These are phyloP conservation scores for Corythaixoides concolor DNA, from an alignment of 2,113 vertebrate species.

Conservation along the genomic window DNA sequence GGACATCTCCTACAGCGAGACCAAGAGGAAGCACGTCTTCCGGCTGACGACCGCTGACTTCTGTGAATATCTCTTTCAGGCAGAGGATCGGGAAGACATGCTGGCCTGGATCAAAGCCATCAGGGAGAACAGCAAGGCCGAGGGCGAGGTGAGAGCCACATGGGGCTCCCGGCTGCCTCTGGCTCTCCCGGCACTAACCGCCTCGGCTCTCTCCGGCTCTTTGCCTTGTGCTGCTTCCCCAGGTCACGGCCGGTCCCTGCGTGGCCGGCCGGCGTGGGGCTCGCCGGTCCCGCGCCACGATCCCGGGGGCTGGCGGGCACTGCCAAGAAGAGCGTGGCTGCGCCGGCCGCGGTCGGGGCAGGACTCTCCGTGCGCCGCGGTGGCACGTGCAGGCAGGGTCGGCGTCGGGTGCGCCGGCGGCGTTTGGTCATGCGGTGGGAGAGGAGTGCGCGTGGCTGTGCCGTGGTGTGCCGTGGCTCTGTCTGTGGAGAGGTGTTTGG, in stretches of 20 bases:
- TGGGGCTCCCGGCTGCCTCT: constrained; percentile 55
- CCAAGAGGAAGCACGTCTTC: constrained; percentile 95
- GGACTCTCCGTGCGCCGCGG: neutral
- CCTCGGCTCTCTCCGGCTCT: constrained; percentile 53
- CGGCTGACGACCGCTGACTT: constrained; percentile 98
- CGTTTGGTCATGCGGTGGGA: accelerated
- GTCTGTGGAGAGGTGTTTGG: neutral
- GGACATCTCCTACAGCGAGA: constrained; percentile 99
- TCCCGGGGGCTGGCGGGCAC: neutral
- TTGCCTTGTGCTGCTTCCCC: constrained; percentile 50
- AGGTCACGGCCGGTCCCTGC: neutral
- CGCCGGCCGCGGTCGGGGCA: neutral
- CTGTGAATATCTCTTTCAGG: constrained; percentile 99
- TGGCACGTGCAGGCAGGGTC: neutral
- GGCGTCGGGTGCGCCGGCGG: accelerated
- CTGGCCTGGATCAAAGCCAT: constrained; percentile 96
- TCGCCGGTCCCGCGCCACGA: neutral
- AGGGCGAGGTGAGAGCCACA: constrained; percentile 89
- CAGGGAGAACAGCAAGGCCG: constrained; percentile 92
- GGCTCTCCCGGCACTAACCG: constrained; percentile 50
- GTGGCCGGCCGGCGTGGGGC: neutral
- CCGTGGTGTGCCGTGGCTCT: neutral
- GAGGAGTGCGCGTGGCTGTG: neutral
- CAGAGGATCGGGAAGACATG: constrained; percentile 97
- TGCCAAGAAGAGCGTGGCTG: neutral